Base-by-base conservation (phyloP, 2,888 invertebrate genomes). In the Dryobotodes eremita region DNA sequence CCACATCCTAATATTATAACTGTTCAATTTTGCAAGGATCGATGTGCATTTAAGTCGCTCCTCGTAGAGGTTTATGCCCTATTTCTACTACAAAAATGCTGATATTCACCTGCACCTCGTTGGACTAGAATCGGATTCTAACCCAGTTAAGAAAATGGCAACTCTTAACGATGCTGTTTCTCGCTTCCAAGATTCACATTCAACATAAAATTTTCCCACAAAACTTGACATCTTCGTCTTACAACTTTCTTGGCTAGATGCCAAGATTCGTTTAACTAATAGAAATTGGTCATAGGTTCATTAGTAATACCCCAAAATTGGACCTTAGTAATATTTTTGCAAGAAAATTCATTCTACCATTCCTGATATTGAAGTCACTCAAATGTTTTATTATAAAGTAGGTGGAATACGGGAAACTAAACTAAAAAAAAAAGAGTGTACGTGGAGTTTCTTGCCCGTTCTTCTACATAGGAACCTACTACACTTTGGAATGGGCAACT, bases 261-360 rank as follows among this genome's bases (percentile, higher is more conserved):
- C 81, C 81, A 81, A 46, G 17, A 31, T 31, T 71, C 46, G 55
- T 68, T n/a, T 50, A 61, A 83, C 61, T 81, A 77, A 23, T 20
- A 7, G 15, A n/a, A 57, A 50, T 48, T 71, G 10, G 20, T 65
- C 80, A 50, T 31, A n/a, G 59, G 8, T 61, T 48, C 55, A 50
- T 81, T 77, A 81, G 50, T 83, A 71, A 81, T 77, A 31, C 10
- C 15, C 55, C 55, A 23, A 82, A 77, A 80, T 55, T 26, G 46
- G 62, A 23, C 50, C 68, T 69, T 64, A 76, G 13, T 82, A 64
- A 75, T 69, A 23, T 46, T 50, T 13, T n/a, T n/a, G 10, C 2
- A 20, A 46, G 17, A 17, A 17, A 7, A 42, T 46, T n/a, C 20
- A 62, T 68, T 68, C 53, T 65, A 1, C 48, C 26, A n/a, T 48